A percentile compares a stretch with the other conserved stretches of the same genome.
Conservation (phyloP, 2,888 invertebrate species). For the Lasioglossum figueresi region DNA sequence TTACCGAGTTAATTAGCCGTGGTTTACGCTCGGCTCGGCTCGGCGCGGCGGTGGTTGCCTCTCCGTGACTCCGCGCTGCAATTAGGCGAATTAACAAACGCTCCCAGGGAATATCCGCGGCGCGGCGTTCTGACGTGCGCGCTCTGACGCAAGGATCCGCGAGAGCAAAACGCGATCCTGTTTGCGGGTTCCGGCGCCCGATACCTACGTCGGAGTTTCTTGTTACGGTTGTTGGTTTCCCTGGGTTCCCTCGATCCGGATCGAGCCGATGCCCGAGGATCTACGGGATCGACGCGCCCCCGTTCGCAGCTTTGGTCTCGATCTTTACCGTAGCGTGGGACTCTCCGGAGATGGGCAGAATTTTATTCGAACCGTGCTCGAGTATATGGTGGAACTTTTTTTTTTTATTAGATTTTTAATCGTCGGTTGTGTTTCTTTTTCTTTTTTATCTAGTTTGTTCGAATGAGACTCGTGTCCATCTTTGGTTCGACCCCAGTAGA, state of each 20-base stretch:
- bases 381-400: not conserved
- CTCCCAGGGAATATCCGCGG: slow-evolving; percentile 39
- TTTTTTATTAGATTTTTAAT: not conserved
- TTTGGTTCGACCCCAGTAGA: not conserved
- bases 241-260: slow-evolving; percentile 18
- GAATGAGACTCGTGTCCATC: not conserved
- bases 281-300: slow-evolving; percentile 8
- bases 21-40: slow-evolving; percentile 50
- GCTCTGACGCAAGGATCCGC: slow-evolving; percentile 20
- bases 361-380: not conserved
- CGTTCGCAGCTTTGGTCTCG: slow-evolving; percentile 1
- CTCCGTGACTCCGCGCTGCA: slow-evolving; percentile 37
- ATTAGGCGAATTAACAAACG: slow-evolving; percentile 55
- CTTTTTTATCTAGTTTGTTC: not conserved
- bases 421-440: not conserved
- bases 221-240: too few species aligned
- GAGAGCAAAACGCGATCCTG: not conserved
- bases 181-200: slow-evolving; percentile 22
- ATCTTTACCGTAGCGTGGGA: slow-evolving; percentile 2
- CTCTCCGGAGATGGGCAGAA: not conserved
- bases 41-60: slow-evolving; percentile 20
- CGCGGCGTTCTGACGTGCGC: slow-evolving; percentile 24
- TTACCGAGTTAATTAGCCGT: slow-evolving; percentile 58
- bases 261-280: slow-evolving; percentile 18
- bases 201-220: not conserved